Evolutionary conservation across 2,797 vertebrate species (phyloP), one percentile per base, ranked within the genome.

Genomic region (Eulemur rubriventer): DNA sequence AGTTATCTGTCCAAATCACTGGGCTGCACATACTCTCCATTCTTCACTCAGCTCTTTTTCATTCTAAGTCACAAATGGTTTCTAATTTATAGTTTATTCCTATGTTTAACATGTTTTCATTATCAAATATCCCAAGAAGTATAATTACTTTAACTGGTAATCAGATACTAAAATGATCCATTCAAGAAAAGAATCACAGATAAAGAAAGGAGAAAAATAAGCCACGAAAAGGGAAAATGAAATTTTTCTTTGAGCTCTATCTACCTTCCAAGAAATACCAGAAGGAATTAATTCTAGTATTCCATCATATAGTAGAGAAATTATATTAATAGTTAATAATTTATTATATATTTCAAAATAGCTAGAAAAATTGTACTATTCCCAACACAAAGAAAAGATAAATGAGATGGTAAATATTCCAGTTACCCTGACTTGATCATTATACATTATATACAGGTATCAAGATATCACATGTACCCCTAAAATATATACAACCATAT

Each of bases 51-150:
- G 52, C 48, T 28, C 24, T 52, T 90, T 50, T 46, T 65, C 30
- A 33, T 82, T n/a, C 35, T 89, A 50, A 55, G 18, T 89, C 70
- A 83, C 28, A 59, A 76, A 55, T 89, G 20, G 35, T 57, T 86
- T 72, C 67, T 70, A 11, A 86, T 91, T 91, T 48, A 75, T 67
- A 26, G 4, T 8, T 92, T 61, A 63, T 79, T 86, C 41, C 22
- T 65, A 1, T 57, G 76, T 10, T 69, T 65, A 89, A n/a, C 28
- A 65, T 22, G 52, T 92, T 65, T 89, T 38, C 67, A 93, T 95
- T 95, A 41, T 92, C 73, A 87, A 69, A 89, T 65, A 70, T 14
- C 55, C 24, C 89, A 61, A 94, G 48, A 86, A 80, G 43, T 69
- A 30, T 28, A 85, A 78, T 80, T 78, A 80, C 48, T 95, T 75